Evolutionary conservation across 2,113 vertebrate species (phyloP).

Genomic region (Nettapus auritus): DNA sequence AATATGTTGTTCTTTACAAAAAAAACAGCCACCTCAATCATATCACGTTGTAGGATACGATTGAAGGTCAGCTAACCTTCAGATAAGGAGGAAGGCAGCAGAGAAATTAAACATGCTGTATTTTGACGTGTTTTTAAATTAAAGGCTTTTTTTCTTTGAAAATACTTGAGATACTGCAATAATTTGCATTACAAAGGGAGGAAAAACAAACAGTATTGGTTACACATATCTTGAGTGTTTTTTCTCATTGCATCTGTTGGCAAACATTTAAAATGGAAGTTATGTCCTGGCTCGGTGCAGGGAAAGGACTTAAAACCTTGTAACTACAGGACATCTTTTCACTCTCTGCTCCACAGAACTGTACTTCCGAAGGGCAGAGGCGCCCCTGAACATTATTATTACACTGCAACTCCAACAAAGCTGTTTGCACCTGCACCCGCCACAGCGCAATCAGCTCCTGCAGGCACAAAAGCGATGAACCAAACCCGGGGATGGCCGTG

Average conservation of each 20-base stretch:
- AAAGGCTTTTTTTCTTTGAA: not conserved
- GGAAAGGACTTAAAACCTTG: not conserved
- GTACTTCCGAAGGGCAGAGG: not conserved
- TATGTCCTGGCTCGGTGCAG: too few species aligned
- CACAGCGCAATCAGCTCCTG: accelerated
- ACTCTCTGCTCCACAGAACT: accelerated
- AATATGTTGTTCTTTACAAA: not conserved
- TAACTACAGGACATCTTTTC: not conserved
- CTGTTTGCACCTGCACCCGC: not conserved
- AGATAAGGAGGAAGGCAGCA: not conserved
- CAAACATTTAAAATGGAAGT: not conserved
- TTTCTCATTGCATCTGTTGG: not conserved
- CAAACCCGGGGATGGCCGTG: too few species aligned
- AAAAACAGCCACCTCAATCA: not conserved
- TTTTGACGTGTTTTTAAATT: not conserved
- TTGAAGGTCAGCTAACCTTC: not conserved
- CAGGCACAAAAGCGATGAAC: accelerated
- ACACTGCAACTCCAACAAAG: accelerated
- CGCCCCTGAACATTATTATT: not conserved
- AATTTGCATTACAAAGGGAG: not conserved
- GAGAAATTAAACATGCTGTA: not conserved
- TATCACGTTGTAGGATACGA: not conserved
- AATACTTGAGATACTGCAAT: not conserved
- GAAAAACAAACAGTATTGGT: not conserved
- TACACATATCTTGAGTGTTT: not conserved